Conservation (phyloP, 2,888 invertebrate genomes). For the Lasioglossum oenotherae region DNA sequence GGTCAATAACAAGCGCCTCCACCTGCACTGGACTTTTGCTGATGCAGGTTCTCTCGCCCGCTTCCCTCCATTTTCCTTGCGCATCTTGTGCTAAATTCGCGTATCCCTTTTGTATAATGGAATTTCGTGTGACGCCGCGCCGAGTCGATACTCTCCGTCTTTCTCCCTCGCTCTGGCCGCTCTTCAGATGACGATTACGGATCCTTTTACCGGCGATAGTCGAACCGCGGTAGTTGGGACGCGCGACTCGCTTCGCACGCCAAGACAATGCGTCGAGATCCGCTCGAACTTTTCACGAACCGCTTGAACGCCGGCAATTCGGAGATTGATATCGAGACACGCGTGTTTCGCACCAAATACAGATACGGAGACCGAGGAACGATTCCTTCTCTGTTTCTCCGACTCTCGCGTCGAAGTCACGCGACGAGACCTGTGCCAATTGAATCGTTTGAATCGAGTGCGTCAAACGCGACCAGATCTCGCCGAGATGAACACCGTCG, state of each 20-base stretch:
- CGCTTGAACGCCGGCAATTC: not conserved
- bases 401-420: not conserved
- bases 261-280: not conserved
- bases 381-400: not conserved
- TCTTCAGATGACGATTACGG: conserved; percentile 21
- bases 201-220: conserved; percentile 17
- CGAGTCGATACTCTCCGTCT: conserved; percentile 11
- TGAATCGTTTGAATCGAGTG: not conserved
- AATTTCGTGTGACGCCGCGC: conserved; percentile 25
- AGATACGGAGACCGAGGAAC: not conserved
- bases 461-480: not conserved
- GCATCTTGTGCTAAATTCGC: conserved; percentile 37
- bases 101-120: conserved; percentile 19
- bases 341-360: not conserved
- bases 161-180: not conserved
- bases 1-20: conserved; percentile 61
- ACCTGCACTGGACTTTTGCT: conserved; percentile 62
- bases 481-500: not conserved
- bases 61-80: conserved; percentile 38
- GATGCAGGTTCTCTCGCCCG: conserved; percentile 49
- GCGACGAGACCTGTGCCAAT: not conserved
- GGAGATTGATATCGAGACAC: not conserved
- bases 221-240: conserved; percentile 21
- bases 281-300: not conserved
- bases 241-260: conserved; percentile 12